phyloP scores from a whole-genome alignment of 2,113 vertebrate genomes.

The Electrona antarctica region DNA sequence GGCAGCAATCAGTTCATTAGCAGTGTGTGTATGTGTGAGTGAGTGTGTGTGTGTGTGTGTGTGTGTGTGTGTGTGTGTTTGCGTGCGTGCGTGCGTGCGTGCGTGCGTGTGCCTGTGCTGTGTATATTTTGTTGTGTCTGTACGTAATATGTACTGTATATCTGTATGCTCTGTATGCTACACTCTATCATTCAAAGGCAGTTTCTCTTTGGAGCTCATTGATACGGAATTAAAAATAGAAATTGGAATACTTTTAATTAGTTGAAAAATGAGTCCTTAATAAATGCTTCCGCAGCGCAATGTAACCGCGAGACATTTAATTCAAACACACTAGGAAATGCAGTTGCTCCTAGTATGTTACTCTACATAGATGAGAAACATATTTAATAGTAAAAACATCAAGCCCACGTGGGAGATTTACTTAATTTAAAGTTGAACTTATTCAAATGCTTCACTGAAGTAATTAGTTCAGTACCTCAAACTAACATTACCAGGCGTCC shows the following conservation, averaged over 20 bases:
- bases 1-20: conserved; percentile 49
- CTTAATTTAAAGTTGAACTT: background rate
- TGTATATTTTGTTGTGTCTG: conserved; percentile 16
- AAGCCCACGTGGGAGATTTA: background rate
- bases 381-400: background rate
- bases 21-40: conserved; percentile 6
- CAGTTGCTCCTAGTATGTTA: too few relatives aligned
- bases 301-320: too few relatives aligned
- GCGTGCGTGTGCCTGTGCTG: background rate
- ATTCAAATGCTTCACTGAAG: conserved; percentile 9
- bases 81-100: background rate
- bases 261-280: too few relatives aligned
- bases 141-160: background rate
- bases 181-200: background rate
- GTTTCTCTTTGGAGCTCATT: background rate
- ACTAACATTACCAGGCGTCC: too few relatives aligned
- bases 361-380: too few relatives aligned
- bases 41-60: background rate
- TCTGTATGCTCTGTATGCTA: background rate
- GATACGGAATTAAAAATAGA: background rate
- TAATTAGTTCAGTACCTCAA: too few relatives aligned
- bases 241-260: too few relatives aligned
- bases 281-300: too few relatives aligned
- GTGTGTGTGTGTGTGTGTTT: conserved; percentile 12
- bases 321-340: too few relatives aligned